Base-by-base conservation (phyloP, 2,797 vertebrate genomes). In the Pipistrellus kuhlii region DNA sequence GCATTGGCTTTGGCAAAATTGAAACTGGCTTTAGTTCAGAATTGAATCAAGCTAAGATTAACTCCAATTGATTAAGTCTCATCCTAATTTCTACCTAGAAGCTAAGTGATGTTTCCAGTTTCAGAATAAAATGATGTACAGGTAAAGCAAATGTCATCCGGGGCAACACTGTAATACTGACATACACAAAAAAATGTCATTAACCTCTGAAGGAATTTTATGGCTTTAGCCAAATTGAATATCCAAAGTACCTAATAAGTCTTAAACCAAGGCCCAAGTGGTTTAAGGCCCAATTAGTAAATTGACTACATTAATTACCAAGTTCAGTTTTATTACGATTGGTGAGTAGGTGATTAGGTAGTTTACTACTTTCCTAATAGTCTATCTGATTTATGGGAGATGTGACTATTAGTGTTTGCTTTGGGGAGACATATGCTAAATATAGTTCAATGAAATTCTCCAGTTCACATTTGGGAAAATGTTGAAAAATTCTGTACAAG, bases 321-420 rank as follows among this genome's bases (percentile, higher is more conserved):
- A 90, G 94, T 97, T 97, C 94, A 95, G 95, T 96, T 98, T 96
- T 97, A 98, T 97, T 97, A 93, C 86, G 51, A 97, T 97, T 94
- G 69, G 71, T 90, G 53, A 95, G 90, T 93, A 95, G 97, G 96
- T 97, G 96, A 97, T 96, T 93, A 96, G 93, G 73, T 12, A 20
- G 88, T 97, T 97, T 96, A 95, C 95, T 97, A 96, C 91, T 98
- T 98, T 97, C 80, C 97, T 98, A 95, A 97, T 96, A 88, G 95
- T 82, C 76, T 98, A 98, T 98, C 96, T 98, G 92, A 98, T 96
- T 98, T 98, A 97, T 98, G 95, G 87, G 64, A 23, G 46, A 81
- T 89, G 71, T 97, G 93, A 98, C 92, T 84, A 83, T 95, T 96
- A 97, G 95, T 86, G 87, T 77, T 92, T 95, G 71, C 95, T 97